These are phyloP conservation scores for Hippocampus comes DNA, from an alignment of 2,113 vertebrate genomes.

Conservation along the genomic window DNA sequence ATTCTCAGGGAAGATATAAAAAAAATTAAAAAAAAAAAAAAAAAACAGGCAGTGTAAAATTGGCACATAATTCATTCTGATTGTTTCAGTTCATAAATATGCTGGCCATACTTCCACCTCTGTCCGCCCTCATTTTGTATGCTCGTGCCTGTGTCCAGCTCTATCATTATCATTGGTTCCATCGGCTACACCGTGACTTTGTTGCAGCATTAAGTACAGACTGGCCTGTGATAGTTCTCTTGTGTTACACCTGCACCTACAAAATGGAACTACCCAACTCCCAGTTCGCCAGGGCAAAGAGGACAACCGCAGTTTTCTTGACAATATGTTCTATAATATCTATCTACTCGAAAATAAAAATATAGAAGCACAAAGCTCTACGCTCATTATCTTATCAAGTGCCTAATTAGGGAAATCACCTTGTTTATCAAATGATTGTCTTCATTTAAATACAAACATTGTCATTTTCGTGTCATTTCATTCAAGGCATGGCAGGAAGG, in stretches of 20 bases:
- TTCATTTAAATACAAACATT: neutral
- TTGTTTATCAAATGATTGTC: conserved; percentile 28
- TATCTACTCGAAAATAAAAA: neutral
- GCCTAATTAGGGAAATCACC: conserved; percentile 41
- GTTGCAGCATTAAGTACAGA: conserved; percentile 22
- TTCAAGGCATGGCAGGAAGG: neutral
- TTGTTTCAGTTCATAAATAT: conserved; percentile 8
- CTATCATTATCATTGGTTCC: neutral
- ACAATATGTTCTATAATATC: no score
- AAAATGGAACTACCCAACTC: conserved; percentile 26
- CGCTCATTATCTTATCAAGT: neutral
- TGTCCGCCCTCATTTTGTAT: neutral
- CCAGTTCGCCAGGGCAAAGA: conserved; percentile 33
- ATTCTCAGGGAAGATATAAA: conserved; percentile 58
- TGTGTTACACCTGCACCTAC: conserved; percentile 15
- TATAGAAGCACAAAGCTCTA: neutral
- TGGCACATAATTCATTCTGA: conserved; percentile 38
- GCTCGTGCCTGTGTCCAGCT: neutral
- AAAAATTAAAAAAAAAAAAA: conserved; percentile 40
- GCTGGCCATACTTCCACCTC: neutral
- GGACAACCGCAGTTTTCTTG: conserved; percentile 13
- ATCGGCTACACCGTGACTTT: neutral
- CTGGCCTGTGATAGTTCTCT: neutral
- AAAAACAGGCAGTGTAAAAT: conserved; percentile 45
- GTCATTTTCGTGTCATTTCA: neutral